Evolutionary conservation across 1,140 invertebrate genomes (phyloP), one percentile per base, ranked within the genome.

Genomic region (Macrostomum lignano): DNA sequence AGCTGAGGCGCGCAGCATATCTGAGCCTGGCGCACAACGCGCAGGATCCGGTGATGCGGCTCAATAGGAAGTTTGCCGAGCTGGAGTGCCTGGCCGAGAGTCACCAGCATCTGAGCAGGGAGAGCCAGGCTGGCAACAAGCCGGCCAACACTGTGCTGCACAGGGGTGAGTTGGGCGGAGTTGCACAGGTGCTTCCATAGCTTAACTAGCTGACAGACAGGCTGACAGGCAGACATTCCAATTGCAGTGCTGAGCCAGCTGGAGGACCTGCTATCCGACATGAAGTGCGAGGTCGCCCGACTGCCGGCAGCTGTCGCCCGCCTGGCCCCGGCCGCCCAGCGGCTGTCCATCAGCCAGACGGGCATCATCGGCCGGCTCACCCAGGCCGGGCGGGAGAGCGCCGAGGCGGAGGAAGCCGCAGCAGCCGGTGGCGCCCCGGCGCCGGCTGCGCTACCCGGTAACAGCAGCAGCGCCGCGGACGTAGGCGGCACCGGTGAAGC

Each of bases 261-360:
- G 47, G 91, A 98, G 54, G 91, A 98, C 55, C 58, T 98, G 31
- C 55, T 98, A 21, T 86, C 77, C 22, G 91, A 98, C 52, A 98
- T 99, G 88, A 98, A 98, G 61, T 86, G 79, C 13, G 91, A 98
- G 55, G 86, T 98, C 25, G 84, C 78, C 33, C 70, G 86, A 33
- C 63, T 98, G 43, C 91, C 88, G 14, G 81, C 84, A 15, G 93
- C 86, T 3, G 60, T 98, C 42, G 82, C 86, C 7, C 68, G 86
- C 35, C 86, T 98, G 47, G 81, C 86, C 38, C 81, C 88, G 0
- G 88, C 96, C 20, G 79, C 81, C 30, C 79, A 91, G 52, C 66
- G 84, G 39, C 61, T 93, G 35, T 78, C 86, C 23, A 88, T 93
- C 7, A 22, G 23, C 19, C 36, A 40, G 13, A 26, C 30, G 20